Percentiles rank a stretch among this genome's conserved stretches.
Conservation (phyloP, 2,113 vertebrate genomes). For the Cryptotis parvus region DNA sequence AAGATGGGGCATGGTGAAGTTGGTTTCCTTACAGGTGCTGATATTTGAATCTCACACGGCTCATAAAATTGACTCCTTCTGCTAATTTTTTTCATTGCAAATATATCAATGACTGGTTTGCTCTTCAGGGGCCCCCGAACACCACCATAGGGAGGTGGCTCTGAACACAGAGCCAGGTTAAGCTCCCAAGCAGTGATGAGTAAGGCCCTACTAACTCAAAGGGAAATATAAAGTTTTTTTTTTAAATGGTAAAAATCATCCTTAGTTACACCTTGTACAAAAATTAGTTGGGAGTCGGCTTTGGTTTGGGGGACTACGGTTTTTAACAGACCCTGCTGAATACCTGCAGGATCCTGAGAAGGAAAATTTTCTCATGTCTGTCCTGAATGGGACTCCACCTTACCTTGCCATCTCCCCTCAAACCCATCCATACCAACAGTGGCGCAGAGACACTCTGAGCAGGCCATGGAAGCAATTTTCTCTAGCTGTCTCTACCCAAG, state of each 20-base stretch:
- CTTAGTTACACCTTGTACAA: not conserved
- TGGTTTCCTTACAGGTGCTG: not conserved
- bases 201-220: too few relatives aligned
- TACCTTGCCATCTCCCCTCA: too few relatives aligned
- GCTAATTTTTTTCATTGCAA: too few relatives aligned
- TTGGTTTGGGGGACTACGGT: not conserved
- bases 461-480: not conserved
- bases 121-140: too few relatives aligned
- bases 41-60: slow-evolving; percentile 18
- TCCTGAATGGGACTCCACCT: not conserved
- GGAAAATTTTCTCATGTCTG: not conserved
- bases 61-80: too few relatives aligned
- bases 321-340: not conserved
- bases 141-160: too few relatives aligned
- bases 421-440: not conserved
- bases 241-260: not conserved
- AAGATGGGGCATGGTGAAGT: not conserved
- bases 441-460: not conserved
- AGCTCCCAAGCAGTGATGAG: too few relatives aligned
- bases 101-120: too few relatives aligned
- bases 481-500: not conserved
- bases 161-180: too few relatives aligned
- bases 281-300: too few relatives aligned
- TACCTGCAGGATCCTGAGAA: not conserved
- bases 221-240: too few relatives aligned